Conservation (phyloP, 2,797 vertebrate species). For the Hemibagrus guttatus region DNA sequence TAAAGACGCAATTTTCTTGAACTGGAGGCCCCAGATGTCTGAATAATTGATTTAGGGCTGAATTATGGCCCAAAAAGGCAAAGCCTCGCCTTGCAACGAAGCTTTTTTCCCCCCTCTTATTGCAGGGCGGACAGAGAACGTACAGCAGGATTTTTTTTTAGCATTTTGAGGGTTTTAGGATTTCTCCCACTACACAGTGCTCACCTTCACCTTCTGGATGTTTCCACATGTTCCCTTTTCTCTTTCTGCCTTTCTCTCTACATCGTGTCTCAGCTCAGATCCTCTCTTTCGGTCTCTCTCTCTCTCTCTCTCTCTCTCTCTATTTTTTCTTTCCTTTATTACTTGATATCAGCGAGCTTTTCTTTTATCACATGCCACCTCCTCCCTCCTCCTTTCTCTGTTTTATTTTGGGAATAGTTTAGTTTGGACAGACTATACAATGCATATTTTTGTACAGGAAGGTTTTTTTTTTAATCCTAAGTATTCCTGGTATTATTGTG, state of each 20-base stretch:
- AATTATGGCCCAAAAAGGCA: slow-evolving; percentile 78
- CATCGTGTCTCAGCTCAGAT: background rate
- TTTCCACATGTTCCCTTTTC: background rate
- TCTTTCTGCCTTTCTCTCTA: slow-evolving; percentile 43
- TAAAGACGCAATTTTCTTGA: slow-evolving; percentile 82
- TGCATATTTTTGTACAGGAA: too few species aligned
- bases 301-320: background rate
- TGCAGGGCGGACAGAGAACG: slow-evolving; percentile 76
- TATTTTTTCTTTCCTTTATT: slow-evolving; percentile 35
- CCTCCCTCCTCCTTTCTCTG: background rate
- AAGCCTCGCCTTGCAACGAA: slow-evolving; percentile 60
- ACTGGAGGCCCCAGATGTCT: slow-evolving; percentile 80
- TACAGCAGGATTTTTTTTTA: slow-evolving; percentile 4
- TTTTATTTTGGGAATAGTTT: background rate
- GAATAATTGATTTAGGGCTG: slow-evolving; percentile 82
- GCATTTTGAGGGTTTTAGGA: background rate
- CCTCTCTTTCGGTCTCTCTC: background rate
- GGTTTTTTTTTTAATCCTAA: too few species aligned
- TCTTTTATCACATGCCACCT: slow-evolving; percentile 17
- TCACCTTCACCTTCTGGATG: slow-evolving; percentile 7
- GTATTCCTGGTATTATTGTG: too few species aligned
- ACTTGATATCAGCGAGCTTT: slow-evolving; percentile 12
- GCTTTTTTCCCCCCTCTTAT: slow-evolving; percentile 61
- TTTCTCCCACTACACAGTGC: background rate
- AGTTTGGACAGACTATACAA: slow-evolving; percentile 4